Conservation (phyloP, 2,888 invertebrate genomes). For the Xestia c-nigrum region DNA sequence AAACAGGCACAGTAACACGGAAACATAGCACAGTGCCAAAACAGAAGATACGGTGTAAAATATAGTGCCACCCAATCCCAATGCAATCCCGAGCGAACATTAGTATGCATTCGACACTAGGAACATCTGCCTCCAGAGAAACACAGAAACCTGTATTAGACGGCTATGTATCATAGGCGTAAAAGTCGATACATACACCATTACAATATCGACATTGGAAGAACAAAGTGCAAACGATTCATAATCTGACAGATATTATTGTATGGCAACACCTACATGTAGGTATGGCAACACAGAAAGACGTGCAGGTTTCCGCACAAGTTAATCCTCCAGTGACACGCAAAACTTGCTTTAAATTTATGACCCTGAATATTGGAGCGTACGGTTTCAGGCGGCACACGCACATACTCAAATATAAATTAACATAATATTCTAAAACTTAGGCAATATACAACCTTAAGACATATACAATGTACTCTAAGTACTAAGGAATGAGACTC, state of each 20-base stretch:
- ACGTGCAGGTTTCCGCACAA: constrained; percentile 11
- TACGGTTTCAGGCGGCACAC: background rate
- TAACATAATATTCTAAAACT: constrained; percentile 18
- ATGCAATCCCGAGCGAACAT: constrained; percentile 40
- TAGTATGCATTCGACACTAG: constrained; percentile 60
- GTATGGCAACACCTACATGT: background rate
- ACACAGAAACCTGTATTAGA: constrained; percentile 20
- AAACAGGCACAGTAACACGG: background rate
- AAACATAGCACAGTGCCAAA: constrained; percentile 13
- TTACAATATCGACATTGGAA: background rate
- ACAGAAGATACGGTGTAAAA: constrained; percentile 4
- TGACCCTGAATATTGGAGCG: constrained; percentile 10
- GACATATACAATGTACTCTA: background rate
- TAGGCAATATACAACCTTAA: background rate
- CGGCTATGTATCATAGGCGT: background rate
- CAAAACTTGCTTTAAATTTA: constrained; percentile 38
- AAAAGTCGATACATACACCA: constrained; percentile 2
- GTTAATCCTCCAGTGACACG: constrained; percentile 29
- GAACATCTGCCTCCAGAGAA: constrained; percentile 41
- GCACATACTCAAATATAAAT: constrained; percentile 4
- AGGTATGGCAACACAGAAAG: constrained; percentile 10
- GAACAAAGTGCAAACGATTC: background rate
- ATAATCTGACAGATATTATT: background rate
- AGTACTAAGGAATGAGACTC: background rate
- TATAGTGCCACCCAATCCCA: constrained; percentile 33